A percentile compares a stretch with the other conserved stretches of the same genome.
phyloP scores from a whole-genome alignment of 2,113 vertebrate species.

The Tyto alba region DNA sequence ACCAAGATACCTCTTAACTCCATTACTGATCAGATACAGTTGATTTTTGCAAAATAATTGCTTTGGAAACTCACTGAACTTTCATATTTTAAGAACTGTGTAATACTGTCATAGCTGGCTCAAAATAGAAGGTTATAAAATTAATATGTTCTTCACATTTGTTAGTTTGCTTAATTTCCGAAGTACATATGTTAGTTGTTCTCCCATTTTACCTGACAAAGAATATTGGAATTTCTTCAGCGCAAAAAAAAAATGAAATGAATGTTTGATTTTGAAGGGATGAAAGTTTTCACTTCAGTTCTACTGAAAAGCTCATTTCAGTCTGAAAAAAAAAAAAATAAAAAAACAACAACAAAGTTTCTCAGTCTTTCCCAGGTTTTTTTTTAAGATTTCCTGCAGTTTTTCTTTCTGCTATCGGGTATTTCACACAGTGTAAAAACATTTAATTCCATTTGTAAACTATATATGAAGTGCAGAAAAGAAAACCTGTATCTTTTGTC shows the following conservation, averaged over 20 bases:
- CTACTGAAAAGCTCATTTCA: background rate
- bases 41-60: background rate
- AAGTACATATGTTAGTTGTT: background rate
- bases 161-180: background rate
- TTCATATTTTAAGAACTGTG: background rate
- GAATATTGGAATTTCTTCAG: background rate
- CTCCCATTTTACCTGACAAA: background rate
- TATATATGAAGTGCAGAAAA: background rate
- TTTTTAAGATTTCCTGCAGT: background rate
- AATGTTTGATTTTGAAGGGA: background rate
- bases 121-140: background rate
- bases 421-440: background rate
- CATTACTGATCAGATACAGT: background rate
- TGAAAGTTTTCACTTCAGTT: background rate
- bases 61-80: background rate
- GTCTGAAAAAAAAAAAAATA: background rate
- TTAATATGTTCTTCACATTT: background rate
- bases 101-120: background rate
- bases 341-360: too few relatives aligned
- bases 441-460: background rate
- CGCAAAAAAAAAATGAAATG: background rate
- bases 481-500: background rate
- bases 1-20: background rate
- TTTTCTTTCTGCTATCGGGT: background rate
- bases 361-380: background rate